phyloP scores from a whole-genome alignment of 2,113 vertebrate genomes.

The Cyrtonyx montezumae region DNA sequence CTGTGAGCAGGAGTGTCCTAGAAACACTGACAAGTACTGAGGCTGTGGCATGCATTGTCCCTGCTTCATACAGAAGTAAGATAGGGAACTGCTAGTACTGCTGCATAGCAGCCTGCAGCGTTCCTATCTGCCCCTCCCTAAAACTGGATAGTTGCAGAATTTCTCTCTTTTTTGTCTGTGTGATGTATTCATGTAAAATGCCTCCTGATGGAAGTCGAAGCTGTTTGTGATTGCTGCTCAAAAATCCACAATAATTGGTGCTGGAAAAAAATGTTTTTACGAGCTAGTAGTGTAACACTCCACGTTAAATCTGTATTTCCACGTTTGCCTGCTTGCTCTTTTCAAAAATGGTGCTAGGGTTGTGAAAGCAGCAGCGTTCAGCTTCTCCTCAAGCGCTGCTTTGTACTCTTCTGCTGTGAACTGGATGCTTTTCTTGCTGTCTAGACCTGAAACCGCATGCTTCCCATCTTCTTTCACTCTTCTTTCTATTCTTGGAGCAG shows the following conservation, averaged over 20 bases:
- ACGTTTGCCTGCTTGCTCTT: neutral
- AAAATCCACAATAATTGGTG: neutral
- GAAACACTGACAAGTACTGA: neutral
- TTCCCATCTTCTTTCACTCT: neutral
- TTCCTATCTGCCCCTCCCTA: neutral
- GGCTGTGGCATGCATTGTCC: neutral
- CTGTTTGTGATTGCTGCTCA: neutral
- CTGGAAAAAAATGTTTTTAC: neutral
- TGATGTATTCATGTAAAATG: neutral
- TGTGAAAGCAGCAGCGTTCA: neutral
- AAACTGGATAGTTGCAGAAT: neutral
- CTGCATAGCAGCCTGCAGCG: neutral
- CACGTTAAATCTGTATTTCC: neutral
- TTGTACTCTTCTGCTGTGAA: neutral
- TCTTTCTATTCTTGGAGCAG: neutral
- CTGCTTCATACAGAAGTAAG: neutral
- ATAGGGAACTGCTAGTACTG: neutral
- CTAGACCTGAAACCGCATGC: neutral
- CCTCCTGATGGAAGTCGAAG: neutral
- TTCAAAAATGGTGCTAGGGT: neutral
- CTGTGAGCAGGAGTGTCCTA: rapidly evolving
- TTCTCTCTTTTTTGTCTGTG: neutral
- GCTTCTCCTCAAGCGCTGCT: neutral
- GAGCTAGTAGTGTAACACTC: neutral
- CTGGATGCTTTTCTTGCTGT: neutral